Base-by-base conservation (phyloP, 2,888 invertebrate genomes). In the Aporophyla lueneburgensis region DNA sequence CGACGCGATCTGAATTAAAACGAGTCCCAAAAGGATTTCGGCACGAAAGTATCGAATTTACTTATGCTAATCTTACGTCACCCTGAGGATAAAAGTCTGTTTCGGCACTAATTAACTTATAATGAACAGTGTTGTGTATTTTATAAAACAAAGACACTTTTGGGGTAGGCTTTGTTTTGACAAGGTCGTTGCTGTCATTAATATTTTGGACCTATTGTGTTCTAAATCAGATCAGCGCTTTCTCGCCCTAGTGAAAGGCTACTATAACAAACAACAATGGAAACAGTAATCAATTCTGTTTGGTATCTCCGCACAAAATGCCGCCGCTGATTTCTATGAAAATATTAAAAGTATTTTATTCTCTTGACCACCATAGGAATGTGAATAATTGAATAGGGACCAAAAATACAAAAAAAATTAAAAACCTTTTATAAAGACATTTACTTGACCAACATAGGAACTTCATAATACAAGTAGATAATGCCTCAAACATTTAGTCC, bases 41-140 rank as follows among this genome's bases (percentile, higher is more conserved):
- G 87, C 77, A 83, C 83, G 87, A 90, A 92, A 92, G 92, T 93
- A 93, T 94, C 92, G 92, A 94, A 95, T 95, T 95, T 95, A 91
- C 92, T 95, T 95, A 95, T 95, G 95, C 92, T 94, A 95, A 95
- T 95, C 91, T 91, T 87, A 94, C 92, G 92, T 93, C 93, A 94
- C 95, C 93, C 94, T 70, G 77, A 93, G 94, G 95, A 94, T 90
- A 87, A 91, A 89, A 93, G 88, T 90, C 92, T 91, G 90, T 92
- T 93, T 91, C 88, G 84, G 78, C 87, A 89, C 89, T 93, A 92
- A 93, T 92, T 91, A 91, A 93, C 89, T 93, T 92, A 91, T 89
- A 90, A 92, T 89, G 89, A 89, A 88, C 87, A 88, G 76, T 88
- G 82, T 90, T 89, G 87, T 88, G 72, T 84, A 87, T 88, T 90